These are phyloP conservation scores for Brachypteracias leptosomus DNA, from an alignment of 2,113 vertebrate genomes.

Conservation along the genomic window DNA sequence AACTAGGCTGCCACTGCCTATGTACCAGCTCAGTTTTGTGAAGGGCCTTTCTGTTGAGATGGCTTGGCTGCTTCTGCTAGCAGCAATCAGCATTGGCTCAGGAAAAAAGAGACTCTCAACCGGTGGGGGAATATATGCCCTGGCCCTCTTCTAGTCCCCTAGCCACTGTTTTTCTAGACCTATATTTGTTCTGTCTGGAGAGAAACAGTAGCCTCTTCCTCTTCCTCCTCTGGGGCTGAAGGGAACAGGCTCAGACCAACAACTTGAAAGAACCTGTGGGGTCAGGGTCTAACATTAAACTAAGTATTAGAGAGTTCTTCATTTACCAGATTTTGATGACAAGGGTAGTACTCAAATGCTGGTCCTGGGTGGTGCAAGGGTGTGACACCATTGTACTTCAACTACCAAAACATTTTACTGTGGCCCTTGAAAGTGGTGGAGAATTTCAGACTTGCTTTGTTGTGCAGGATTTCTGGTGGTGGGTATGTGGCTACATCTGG, in stretches of 20 bases:
- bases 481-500: fast-evolving
- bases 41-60: not conserved
- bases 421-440: not conserved
- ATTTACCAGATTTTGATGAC: too few relatives aligned
- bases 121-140: not conserved
- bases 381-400: not conserved
- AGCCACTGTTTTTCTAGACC: not conserved
- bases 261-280: not conserved
- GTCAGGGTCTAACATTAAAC: too few relatives aligned
- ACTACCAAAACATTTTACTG: not conserved
- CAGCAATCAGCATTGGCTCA: not conserved
- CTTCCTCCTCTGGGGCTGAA: not conserved
- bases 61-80: not conserved
- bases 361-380: fast-evolving
- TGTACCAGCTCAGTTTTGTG: not conserved
- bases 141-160: not conserved
- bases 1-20: fast-evolving
- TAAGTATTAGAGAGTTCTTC: too few relatives aligned
- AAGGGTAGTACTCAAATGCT: not conserved
- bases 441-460: not conserved
- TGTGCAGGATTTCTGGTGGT: not conserved
- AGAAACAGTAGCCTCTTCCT: not conserved
- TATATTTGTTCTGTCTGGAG: not conserved
- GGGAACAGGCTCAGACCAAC: not conserved
- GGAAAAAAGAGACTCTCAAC: not conserved